These are phyloP conservation scores for Apodemia zela DNA, from an alignment of 2,888 invertebrate species.

Conservation along the genomic window DNA sequence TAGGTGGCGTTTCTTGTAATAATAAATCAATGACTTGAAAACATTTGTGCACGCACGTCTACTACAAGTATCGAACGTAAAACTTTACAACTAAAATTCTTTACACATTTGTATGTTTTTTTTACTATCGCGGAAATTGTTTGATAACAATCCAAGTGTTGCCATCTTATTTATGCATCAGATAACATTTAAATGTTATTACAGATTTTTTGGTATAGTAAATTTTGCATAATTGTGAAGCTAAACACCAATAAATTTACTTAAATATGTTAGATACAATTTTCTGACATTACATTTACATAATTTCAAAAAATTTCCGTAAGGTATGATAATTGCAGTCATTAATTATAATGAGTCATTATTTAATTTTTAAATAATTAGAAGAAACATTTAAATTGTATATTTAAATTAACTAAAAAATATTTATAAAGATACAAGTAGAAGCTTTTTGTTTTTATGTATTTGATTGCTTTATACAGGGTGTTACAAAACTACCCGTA, in stretches of 20 bases:
- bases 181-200: slow-evolving; percentile 6
- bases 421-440: no score
- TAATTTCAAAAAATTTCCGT: not conserved
- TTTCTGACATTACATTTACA: not conserved
- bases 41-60: no score
- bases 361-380: not conserved
- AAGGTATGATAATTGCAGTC: not conserved
- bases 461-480: no score
- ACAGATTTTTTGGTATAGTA: not conserved
- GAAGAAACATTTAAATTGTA: not conserved
- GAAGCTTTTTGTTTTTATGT: no score
- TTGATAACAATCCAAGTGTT: not conserved
- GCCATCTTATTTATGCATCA: not conserved
- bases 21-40: no score
- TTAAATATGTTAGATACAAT: not conserved
- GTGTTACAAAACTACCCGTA: no score
- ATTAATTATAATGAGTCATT: not conserved
- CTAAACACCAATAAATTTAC: slow-evolving; percentile 3
- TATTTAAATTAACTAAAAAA: not conserved
- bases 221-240: slow-evolving; percentile 2
- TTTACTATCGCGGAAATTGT: not conserved
- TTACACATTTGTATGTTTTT: not conserved
- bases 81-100: no score
- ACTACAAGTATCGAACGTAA: no score
- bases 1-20: no score